Percentiles rank a stretch among this genome's conserved stretches.
Conservation (phyloP, 1,140 invertebrate genomes). For the Steinernema feltiae region DNA sequence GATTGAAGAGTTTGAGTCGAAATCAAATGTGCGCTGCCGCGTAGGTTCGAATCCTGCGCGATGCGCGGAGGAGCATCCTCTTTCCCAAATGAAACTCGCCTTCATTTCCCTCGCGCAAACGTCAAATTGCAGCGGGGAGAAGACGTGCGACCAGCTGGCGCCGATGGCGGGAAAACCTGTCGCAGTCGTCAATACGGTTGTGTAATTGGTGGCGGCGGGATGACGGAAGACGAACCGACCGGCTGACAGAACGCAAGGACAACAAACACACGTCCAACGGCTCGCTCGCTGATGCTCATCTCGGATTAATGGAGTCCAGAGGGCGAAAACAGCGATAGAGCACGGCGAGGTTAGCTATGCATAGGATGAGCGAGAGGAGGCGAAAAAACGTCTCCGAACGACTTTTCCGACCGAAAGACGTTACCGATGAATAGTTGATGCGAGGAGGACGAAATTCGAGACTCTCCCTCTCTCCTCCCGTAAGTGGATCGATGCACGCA, state of each 20-base stretch:
- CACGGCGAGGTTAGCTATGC: neutral
- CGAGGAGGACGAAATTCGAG: neutral
- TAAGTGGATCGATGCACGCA: neutral
- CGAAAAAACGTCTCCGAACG: neutral
- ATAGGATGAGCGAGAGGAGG: neutral
- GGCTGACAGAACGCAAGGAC: neutral
- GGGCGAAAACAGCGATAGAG: neutral
- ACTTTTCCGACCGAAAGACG: neutral
- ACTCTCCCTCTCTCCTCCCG: neutral
- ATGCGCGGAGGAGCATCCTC: too few relatives aligned
- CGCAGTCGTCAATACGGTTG: neutral
- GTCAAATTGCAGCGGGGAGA: neutral
- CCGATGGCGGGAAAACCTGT: constrained; percentile 2
- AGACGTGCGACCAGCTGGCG: neutral
- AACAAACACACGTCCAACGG: neutral
- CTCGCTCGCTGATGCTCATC: neutral
- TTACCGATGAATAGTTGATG: constrained; percentile 8
- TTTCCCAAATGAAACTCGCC: too few relatives aligned
- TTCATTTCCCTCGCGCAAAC: too few relatives aligned
- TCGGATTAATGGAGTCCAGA: neutral
- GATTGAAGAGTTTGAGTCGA: constrained; percentile 25
- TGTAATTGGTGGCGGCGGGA: neutral
- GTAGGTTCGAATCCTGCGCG: constrained; percentile 31
- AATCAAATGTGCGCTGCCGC: constrained; percentile 34
- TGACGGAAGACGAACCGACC: neutral